phyloP scores from a whole-genome alignment of 2,113 vertebrate genomes.

The Psilopsiagon aurifrons region DNA sequence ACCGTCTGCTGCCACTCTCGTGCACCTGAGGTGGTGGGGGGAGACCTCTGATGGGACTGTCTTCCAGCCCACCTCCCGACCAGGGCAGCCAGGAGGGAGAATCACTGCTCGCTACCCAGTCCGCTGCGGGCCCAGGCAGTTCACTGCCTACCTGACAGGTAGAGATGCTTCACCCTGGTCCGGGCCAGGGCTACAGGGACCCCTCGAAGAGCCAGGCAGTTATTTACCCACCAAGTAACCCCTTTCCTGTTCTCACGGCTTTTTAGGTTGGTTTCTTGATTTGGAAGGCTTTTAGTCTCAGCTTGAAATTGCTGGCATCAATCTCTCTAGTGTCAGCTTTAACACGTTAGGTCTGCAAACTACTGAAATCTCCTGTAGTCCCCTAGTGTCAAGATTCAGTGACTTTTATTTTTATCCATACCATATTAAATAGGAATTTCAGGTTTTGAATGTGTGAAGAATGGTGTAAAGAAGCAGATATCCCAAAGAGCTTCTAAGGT shows the following conservation, averaged over 20 bases:
- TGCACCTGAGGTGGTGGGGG: slow-evolving; percentile 94
- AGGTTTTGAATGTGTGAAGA: not conserved
- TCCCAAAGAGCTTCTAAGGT: not conserved
- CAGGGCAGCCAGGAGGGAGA: slow-evolving; percentile 77
- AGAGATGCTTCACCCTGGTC: fast-evolving
- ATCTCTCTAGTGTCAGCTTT: not conserved
- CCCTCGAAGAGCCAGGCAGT: fast-evolving
- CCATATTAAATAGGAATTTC: not conserved
- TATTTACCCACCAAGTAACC: fast-evolving
- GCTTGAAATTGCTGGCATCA: not conserved
- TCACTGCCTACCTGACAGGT: slow-evolving; percentile 92
- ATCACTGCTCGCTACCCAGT: slow-evolving; percentile 85
- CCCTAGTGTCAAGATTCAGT: not conserved
- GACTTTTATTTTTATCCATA: fast-evolving
- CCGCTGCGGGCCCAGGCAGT: slow-evolving; percentile 90
- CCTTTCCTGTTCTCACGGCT: fast-evolving
- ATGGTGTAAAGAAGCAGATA: fast-evolving
- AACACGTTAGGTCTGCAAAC: not conserved
- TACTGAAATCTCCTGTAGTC: not conserved
- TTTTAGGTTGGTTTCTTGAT: not conserved
- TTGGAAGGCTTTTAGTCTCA: not conserved
- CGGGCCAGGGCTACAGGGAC: fast-evolving
- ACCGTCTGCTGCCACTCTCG: slow-evolving; percentile 58
- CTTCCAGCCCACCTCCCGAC: slow-evolving; percentile 77
- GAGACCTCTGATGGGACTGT: slow-evolving; percentile 86